A percentile compares a stretch with the other conserved stretches of the same genome.
Evolutionary conservation across 1,140 invertebrate species (phyloP).

Genomic region (Penaeus japonicus): DNA sequence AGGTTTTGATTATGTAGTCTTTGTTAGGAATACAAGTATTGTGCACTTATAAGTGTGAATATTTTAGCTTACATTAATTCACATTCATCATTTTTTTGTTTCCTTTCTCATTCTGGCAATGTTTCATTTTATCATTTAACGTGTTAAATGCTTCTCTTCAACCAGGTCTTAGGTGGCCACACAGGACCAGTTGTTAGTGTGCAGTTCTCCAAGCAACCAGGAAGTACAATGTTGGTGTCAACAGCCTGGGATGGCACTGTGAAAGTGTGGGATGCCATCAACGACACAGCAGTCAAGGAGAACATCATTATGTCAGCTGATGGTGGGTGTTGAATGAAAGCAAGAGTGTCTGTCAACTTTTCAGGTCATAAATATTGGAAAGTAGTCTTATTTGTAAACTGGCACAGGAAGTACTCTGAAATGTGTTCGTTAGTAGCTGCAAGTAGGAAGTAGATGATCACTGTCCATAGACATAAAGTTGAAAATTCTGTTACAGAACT

Average conservation of each 20-base stretch:
- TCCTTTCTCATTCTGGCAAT: background rate
- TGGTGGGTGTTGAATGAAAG: constrained; percentile 66
- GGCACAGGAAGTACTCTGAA: too few species aligned
- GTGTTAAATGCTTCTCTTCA: background rate
- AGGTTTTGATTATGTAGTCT: background rate
- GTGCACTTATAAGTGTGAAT: background rate
- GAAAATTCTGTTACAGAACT: too few species aligned
- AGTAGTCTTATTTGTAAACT: too few species aligned
- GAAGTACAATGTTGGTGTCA: constrained; percentile 81
- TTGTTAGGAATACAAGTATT: constrained; percentile 15
- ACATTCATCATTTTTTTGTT: background rate
- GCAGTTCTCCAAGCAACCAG: constrained; percentile 78
- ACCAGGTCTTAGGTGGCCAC: constrained; percentile 86
- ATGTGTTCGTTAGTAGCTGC: too few species aligned
- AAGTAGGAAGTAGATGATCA: too few species aligned
- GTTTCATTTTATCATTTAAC: background rate
- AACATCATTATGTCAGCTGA: constrained; percentile 81
- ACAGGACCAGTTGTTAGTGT: constrained; percentile 87
- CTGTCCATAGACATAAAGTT: too few species aligned
- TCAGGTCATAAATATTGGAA: too few species aligned
- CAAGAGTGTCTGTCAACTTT: background rate
- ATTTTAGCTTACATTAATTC: constrained; percentile 21
- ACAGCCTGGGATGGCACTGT: constrained; percentile 95
- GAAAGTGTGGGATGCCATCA: constrained; percentile 89
- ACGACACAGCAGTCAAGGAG: constrained; percentile 83